These are phyloP conservation scores for Tipula lateralis DNA, from an alignment of 2,888 invertebrate species.

Conservation along the genomic window DNA sequence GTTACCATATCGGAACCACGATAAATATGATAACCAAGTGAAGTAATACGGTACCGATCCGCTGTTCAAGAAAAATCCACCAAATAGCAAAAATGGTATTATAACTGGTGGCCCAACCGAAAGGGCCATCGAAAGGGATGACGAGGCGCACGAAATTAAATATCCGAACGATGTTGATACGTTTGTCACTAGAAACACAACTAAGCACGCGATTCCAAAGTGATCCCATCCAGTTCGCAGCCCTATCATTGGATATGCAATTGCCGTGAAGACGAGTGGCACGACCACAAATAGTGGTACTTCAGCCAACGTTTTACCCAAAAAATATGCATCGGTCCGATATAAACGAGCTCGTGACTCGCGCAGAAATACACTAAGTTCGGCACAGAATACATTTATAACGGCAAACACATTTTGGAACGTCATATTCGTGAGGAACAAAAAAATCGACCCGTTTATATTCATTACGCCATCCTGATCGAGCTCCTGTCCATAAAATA, in stretches of 20 bases:
- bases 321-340: constrained; percentile 82
- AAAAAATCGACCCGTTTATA: constrained; percentile 86
- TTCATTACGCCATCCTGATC: constrained; percentile 90
- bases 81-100: constrained; percentile 90
- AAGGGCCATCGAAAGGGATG: constrained; percentile 79
- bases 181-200: constrained; percentile 80
- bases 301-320: constrained; percentile 86
- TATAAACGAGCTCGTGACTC: constrained; percentile 90
- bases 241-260: constrained; percentile 87
- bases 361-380: constrained; percentile 81
- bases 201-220: constrained; percentile 63
- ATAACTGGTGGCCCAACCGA: constrained; percentile 88
- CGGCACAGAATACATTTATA: constrained; percentile 86
- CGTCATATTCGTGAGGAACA: constrained; percentile 87
- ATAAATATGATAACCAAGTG: constrained; percentile 79
- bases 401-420: constrained; percentile 95
- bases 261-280: constrained; percentile 74
- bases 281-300: constrained; percentile 79
- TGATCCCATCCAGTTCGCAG: constrained; percentile 66
- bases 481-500: constrained; percentile 77
- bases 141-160: constrained; percentile 81
- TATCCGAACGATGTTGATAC: constrained; percentile 89
- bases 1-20: constrained; percentile 90
- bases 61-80: constrained; percentile 90
- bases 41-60: constrained; percentile 82